These are phyloP conservation scores for Rhinella marina DNA, from an alignment of 2,797 vertebrate species.

Conservation along the genomic window DNA sequence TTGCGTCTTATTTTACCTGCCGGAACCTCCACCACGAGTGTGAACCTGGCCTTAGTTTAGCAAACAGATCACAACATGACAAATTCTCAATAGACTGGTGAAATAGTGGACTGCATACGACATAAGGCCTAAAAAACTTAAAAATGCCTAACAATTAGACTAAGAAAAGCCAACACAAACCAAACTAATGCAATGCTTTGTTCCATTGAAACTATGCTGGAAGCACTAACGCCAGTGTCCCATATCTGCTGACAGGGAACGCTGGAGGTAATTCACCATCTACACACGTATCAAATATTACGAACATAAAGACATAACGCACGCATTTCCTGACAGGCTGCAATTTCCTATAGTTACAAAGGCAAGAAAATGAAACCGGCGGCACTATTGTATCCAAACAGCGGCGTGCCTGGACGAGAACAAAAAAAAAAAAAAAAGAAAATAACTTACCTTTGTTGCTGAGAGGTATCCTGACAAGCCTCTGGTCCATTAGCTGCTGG, in stretches of 20 bases:
- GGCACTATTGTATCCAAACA: background rate
- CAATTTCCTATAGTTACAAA: background rate
- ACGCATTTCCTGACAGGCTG: background rate
- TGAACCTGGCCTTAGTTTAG: too few relatives aligned
- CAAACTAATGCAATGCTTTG: background rate
- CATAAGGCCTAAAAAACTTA: background rate
- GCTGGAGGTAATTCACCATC: background rate
- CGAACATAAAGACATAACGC: too few relatives aligned
- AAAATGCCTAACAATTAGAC: background rate
- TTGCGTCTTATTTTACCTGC: too few relatives aligned
- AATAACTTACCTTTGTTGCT: conserved; percentile 32
- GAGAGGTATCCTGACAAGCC: conserved; percentile 12
- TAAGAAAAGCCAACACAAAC: background rate
- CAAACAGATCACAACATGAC: too few relatives aligned
- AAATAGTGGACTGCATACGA: background rate
- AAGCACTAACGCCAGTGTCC: background rate
- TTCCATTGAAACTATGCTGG: background rate
- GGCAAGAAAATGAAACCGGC: background rate
- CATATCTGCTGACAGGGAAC: background rate
- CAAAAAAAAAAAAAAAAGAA: background rate
- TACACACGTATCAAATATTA: background rate
- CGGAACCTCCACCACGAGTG: too few relatives aligned
- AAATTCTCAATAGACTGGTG: too few relatives aligned
- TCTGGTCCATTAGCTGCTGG: conserved; percentile 28
- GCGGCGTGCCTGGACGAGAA: background rate